These are phyloP conservation scores for Sarcophaga rosellei DNA, from an alignment of 2,888 invertebrate genomes.

Conservation along the genomic window DNA sequence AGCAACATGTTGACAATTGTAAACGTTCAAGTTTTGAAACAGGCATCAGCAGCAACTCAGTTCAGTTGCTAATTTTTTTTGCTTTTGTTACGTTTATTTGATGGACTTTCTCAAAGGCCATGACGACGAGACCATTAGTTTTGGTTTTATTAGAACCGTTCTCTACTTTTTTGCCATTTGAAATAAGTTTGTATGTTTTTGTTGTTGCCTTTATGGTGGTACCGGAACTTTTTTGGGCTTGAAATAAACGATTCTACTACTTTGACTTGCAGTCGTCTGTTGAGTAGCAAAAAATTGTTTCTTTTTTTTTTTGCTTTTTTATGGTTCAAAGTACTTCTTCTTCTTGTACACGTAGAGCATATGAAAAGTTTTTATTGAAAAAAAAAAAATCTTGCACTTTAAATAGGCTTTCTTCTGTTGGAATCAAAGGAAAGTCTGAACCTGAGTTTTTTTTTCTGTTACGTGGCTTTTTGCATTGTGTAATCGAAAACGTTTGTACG, in stretches of 20 bases:
- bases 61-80: no score
- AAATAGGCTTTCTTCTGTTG: neutral
- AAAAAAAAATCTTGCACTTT: neutral
- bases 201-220: slow-evolving; percentile 29
- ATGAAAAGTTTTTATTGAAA: neutral
- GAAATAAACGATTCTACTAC: neutral
- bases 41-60: slow-evolving; percentile 12
- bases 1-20: slow-evolving; percentile 52
- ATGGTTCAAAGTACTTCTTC: slow-evolving; percentile 41
- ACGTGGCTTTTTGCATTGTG: no score
- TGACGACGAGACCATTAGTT: slow-evolving; percentile 38
- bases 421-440: neutral
- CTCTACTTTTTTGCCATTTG: neutral
- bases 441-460: no score
- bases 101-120: neutral
- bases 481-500: no score
- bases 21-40: slow-evolving; percentile 41
- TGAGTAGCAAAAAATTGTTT: neutral
- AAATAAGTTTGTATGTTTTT: neutral
- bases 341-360: neutral
- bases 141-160: slow-evolving; percentile 51
- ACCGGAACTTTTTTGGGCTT: slow-evolving; percentile 50
- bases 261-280: no score
- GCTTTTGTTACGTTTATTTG: no score
- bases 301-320: slow-evolving; percentile 6